Percentiles rank a stretch among this genome's conserved stretches.
Evolutionary conservation across 2,888 invertebrate species (phyloP).

Genomic region (Apamea epomidion): DNA sequence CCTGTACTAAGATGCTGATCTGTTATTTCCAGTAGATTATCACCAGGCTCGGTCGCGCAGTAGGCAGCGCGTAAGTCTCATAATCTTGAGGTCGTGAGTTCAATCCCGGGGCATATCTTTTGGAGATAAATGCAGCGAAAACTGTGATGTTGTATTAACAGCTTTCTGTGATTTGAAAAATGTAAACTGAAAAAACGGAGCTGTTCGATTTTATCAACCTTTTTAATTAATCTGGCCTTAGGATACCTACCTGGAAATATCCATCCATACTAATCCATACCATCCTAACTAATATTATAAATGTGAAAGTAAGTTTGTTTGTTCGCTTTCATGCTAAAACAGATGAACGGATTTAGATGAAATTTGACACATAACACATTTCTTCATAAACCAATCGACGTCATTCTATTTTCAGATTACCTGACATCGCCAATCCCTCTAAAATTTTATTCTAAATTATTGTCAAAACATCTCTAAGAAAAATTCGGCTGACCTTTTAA

Average conservation of each 20-base stretch:
- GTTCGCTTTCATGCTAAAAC: too few relatives aligned
- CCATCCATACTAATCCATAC: too few relatives aligned
- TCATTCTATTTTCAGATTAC: background rate
- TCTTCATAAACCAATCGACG: background rate
- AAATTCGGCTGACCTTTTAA: background rate
- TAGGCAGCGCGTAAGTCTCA: constrained; percentile 97
- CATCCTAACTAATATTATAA: too few relatives aligned
- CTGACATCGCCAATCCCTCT: background rate
- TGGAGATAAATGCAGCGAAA: background rate
- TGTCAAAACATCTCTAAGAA: background rate
- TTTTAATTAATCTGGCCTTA: too few relatives aligned
- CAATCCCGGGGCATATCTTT: constrained; percentile 66
- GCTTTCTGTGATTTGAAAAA: too few relatives aligned
- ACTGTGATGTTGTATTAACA: too few relatives aligned
- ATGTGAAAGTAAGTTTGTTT: too few relatives aligned
- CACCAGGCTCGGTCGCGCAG: constrained; percentile 95
- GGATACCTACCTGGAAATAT: too few relatives aligned
- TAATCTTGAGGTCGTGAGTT: constrained; percentile 95
- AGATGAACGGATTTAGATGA: background rate
- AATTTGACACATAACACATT: background rate
- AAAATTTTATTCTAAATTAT: background rate
- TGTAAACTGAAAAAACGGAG: too few relatives aligned
- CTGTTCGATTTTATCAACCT: too few relatives aligned
- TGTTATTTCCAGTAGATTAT: rapidly evolving
- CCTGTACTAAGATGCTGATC: too few relatives aligned